phyloP scores from a whole-genome alignment of 2,888 invertebrate species.

The Cephus pulcher region DNA sequence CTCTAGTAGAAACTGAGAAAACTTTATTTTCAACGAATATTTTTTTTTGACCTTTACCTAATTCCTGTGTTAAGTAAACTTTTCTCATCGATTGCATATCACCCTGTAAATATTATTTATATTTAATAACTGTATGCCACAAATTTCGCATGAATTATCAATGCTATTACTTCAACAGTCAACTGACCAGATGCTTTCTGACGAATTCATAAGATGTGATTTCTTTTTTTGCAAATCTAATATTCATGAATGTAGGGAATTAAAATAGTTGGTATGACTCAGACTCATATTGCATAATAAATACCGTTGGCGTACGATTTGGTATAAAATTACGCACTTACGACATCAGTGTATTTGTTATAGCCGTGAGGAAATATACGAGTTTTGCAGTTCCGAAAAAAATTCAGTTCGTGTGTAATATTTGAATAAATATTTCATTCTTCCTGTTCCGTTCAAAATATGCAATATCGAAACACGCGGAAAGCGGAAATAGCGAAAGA shows the following conservation, averaged over 20 bases:
- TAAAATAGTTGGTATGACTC: slow-evolving; percentile 26
- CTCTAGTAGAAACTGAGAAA: no score
- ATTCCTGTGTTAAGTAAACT: neutral
- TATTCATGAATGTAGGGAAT: slow-evolving; percentile 14
- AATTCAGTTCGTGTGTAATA: no score
- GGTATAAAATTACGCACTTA: slow-evolving; percentile 29
- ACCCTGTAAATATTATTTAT: neutral
- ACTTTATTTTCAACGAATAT: neutral
- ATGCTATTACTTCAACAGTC: neutral
- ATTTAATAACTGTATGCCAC: neutral
- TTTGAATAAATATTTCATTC: neutral
- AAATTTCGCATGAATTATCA: neutral
- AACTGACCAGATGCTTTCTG: neutral
- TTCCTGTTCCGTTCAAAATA: neutral
- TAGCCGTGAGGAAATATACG: neutral
- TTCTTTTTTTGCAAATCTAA: slow-evolving; percentile 10
- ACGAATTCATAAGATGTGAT: neutral
- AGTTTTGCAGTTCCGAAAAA: neutral
- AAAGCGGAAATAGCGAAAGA: neutral
- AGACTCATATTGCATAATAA: slow-evolving; percentile 31
- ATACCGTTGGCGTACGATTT: slow-evolving; percentile 22
- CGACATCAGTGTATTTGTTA: slow-evolving; percentile 1
- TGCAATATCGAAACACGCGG: neutral
- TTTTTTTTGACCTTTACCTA: neutral
- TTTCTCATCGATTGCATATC: neutral